Conservation (phyloP, 2,797 vertebrate genomes). For the Lithobates pipiens region DNA sequence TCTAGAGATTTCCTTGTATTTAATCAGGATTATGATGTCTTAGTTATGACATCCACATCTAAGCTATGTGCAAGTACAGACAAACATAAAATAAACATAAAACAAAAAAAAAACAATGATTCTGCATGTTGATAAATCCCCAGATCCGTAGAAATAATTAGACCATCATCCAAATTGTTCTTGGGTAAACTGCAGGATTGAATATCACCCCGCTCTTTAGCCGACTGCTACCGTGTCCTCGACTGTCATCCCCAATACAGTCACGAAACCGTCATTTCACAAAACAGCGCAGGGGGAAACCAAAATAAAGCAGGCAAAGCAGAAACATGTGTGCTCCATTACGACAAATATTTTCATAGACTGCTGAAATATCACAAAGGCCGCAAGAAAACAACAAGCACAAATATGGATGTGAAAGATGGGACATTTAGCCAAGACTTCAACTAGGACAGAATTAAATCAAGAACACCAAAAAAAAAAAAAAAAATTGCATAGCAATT, state of each 20-base stretch:
- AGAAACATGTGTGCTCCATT: not conserved
- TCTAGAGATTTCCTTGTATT: not conserved
- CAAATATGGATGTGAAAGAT: not conserved
- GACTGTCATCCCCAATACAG: not conserved
- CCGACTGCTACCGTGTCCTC: not conserved
- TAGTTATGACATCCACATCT: not conserved
- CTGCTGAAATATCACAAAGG: not conserved
- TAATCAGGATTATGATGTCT: not conserved
- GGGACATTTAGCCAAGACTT: not conserved
- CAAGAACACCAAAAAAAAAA: too few relatives aligned
- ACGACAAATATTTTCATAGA: not conserved
- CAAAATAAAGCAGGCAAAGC: not conserved
- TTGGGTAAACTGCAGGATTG: not conserved
- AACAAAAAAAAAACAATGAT: not conserved
- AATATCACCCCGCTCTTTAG: not conserved
- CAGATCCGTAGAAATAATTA: slow-evolving; percentile 11
- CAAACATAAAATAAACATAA: not conserved
- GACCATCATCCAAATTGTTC: not conserved
- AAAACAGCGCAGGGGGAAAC: not conserved
- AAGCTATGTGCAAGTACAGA: not conserved
- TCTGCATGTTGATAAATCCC: not conserved
- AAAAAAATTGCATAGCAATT: too few relatives aligned
- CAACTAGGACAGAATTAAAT: not conserved
- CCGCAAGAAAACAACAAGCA: not conserved
- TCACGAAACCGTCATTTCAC: not conserved